Evolutionary conservation across 2,113 vertebrate genomes (phyloP).

Genomic region (Lophotis ruficrista): DNA sequence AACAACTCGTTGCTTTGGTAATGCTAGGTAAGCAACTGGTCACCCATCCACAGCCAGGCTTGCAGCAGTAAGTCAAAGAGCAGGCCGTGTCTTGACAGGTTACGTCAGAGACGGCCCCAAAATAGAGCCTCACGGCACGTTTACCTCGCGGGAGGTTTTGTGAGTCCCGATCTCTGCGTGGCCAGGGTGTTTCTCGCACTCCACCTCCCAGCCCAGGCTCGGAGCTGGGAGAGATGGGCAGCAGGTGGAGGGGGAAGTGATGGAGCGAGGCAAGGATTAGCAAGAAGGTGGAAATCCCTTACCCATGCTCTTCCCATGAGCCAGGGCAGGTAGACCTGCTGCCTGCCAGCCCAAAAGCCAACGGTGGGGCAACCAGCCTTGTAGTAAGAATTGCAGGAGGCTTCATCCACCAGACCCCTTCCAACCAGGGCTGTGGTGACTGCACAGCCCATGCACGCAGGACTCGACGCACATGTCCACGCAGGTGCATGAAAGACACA

Average conservation of each 20-base stretch:
- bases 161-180: rapidly evolving
- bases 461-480: rapidly evolving
- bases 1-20: constrained; percentile 69
- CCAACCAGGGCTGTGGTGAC: not conserved
- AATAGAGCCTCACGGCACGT: not conserved
- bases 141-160: not conserved
- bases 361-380: not conserved
- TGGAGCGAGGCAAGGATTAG: rapidly evolving
- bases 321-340: not conserved
- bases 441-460: too few species aligned
- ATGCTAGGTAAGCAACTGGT: constrained; percentile 61
- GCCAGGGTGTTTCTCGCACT: not conserved
- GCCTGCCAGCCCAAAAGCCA: not conserved
- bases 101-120: not conserved
- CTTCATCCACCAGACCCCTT: not conserved
- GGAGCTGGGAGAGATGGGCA: not conserved
- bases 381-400: not conserved
- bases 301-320: not conserved
- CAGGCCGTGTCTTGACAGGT: not conserved
- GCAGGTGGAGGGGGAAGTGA: rapidly evolving
- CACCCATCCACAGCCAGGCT: not conserved
- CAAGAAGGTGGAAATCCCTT: not conserved
- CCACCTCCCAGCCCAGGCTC: not conserved
- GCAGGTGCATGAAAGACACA: rapidly evolving
- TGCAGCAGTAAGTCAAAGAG: not conserved